Conservation (phyloP, 2,797 vertebrate genomes). For the Pithecia hirsuta region DNA sequence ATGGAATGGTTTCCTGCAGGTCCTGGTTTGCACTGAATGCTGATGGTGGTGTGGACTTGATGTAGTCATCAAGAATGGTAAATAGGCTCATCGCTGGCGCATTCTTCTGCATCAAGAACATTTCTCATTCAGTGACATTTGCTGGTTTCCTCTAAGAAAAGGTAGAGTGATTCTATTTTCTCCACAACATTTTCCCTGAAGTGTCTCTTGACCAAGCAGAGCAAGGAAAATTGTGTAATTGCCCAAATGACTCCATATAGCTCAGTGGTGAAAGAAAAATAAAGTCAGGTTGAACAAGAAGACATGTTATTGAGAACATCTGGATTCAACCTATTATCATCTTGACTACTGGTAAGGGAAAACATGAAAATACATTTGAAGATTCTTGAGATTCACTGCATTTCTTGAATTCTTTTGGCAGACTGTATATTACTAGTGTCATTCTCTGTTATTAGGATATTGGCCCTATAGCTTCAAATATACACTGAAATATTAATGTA, state of each 20-base stretch:
- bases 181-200: constrained; percentile 53
- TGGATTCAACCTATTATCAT: constrained; percentile 43
- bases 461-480: not conserved
- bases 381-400: not conserved
- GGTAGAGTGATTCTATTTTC: constrained; percentile 69
- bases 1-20: constrained; percentile 86
- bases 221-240: constrained; percentile 69
- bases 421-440: not conserved
- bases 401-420: not conserved
- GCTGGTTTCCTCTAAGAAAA: constrained; percentile 86
- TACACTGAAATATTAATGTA: not conserved
- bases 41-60: constrained; percentile 87
- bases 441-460: not conserved
- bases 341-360: constrained; percentile 54
- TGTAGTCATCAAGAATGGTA: constrained; percentile 87
- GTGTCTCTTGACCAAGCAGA: constrained; percentile 32
- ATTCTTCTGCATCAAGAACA: constrained; percentile 84
- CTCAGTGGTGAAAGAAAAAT: constrained; percentile 51
- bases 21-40: constrained; percentile 84
- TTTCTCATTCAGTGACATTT: constrained; percentile 88
- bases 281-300: constrained; percentile 45
- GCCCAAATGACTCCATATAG: constrained; percentile 25
- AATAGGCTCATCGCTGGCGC: constrained; percentile 83
- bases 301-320: constrained; percentile 24
- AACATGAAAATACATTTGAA: constrained; percentile 5